phyloP scores from a whole-genome alignment of 2,113 vertebrate species.

The Caranx ignobilis region DNA sequence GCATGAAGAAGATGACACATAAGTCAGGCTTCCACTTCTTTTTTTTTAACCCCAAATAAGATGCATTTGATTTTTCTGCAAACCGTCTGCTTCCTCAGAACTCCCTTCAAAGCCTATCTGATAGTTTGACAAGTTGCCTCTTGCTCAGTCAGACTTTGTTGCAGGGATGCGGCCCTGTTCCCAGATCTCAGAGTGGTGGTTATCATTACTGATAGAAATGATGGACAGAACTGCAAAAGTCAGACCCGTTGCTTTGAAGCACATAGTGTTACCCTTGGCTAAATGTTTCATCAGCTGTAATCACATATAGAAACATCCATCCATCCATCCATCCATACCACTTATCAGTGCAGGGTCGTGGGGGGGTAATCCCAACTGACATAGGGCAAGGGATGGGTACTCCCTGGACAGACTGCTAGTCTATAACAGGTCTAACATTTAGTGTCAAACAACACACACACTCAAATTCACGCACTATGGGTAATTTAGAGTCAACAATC shows the following conservation, averaged over 20 bases:
- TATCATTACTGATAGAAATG: neutral
- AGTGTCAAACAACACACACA: no score
- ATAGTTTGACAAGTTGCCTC: neutral
- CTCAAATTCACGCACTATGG: no score
- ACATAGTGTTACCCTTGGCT: neutral
- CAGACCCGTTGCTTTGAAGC: neutral
- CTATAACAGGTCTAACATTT: no score
- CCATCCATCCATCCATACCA: no score
- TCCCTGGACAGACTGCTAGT: no score
- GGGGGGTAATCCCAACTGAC: no score
- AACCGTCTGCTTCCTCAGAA: neutral
- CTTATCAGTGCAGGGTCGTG: no score
- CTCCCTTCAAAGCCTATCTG: no score
- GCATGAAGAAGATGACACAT: neutral
- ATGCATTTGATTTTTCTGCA: no score
- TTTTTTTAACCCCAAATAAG: no score
- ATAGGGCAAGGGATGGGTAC: no score
- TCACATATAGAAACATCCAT: constrained; percentile 27
- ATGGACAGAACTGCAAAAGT: neutral
- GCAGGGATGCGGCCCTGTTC: neutral
- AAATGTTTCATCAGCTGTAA: constrained; percentile 14
- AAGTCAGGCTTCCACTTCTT: neutral
- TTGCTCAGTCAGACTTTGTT: neutral
- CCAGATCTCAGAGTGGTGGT: neutral
- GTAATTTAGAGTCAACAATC: no score